Percentiles rank a stretch among this genome's conserved stretches.
These are phyloP conservation scores for Erebia aethiops DNA, from an alignment of 2,888 invertebrate genomes.

Conservation along the genomic window DNA sequence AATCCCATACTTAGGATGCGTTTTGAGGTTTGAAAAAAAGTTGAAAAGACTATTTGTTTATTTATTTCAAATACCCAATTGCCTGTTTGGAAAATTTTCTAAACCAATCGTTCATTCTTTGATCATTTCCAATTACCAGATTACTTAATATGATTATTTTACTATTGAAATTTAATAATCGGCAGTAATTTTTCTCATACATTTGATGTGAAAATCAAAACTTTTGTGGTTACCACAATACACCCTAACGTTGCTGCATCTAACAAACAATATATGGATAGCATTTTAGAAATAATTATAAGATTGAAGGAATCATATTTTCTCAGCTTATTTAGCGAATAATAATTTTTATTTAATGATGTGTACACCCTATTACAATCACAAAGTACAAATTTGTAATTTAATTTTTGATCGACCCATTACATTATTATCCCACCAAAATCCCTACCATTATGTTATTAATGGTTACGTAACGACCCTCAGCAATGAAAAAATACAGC, in stretches of 20 bases:
- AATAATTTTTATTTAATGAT: no score
- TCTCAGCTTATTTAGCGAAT: background rate
- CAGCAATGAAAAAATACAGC: no score
- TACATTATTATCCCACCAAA: no score
- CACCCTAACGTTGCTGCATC: background rate
- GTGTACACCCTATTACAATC: no score
- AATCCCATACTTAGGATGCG: no score
- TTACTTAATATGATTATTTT: background rate
- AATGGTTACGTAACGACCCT: no score
- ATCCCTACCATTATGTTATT: no score
- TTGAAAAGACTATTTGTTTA: no score
- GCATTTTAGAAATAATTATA: background rate
- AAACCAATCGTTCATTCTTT: background rate
- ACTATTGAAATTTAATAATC: background rate
- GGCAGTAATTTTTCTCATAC: slow-evolving; percentile 4
- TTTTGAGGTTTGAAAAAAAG: no score
- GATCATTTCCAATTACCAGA: background rate
- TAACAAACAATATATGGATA: background rate
- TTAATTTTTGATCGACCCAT: no score
- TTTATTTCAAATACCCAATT: no score
- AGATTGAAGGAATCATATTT: background rate
- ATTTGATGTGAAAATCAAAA: slow-evolving; percentile 12
- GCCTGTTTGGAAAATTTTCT: background rate
- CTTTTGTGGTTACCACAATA: background rate
- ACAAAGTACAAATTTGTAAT: no score